Conservation (phyloP, 2,888 invertebrate species). For the Hydrotaea diabolus region DNA sequence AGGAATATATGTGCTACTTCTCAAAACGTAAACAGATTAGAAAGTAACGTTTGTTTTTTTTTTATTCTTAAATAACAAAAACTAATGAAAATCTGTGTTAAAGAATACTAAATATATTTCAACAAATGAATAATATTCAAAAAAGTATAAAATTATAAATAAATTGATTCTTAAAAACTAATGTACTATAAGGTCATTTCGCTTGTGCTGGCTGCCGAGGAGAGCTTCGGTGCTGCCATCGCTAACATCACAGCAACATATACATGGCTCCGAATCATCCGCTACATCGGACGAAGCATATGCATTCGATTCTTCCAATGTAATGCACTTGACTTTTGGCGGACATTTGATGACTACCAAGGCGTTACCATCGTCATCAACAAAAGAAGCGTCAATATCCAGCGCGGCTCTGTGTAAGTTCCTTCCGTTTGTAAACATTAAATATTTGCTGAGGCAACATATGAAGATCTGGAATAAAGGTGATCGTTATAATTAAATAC, state of each 20-base stretch:
- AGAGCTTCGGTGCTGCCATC: neutral
- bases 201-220: neutral
- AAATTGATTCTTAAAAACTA: slow-evolving; percentile 46
- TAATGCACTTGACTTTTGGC: slow-evolving; percentile 72
- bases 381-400: slow-evolving; percentile 68
- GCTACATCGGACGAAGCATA: slow-evolving; percentile 64
- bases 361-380: slow-evolving; percentile 73
- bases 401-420: slow-evolving; percentile 60
- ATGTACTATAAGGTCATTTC: slow-evolving; percentile 9
- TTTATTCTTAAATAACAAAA: too few relatives aligned
- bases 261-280: slow-evolving; percentile 40
- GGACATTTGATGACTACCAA: slow-evolving; percentile 75
- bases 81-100: too few relatives aligned
- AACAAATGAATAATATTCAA: neutral
- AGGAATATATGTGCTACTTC: too few relatives aligned
- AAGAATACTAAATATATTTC: neutral
- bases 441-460: slow-evolving; percentile 73
- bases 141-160: slow-evolving; percentile 43
- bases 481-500: too few relatives aligned
- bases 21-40: too few relatives aligned
- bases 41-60: too few relatives aligned
- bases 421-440: slow-evolving; percentile 71
- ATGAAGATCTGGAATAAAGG: slow-evolving; percentile 69
- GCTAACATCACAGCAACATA: slow-evolving; percentile 44
- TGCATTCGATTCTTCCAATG: slow-evolving; percentile 70